Percentiles rank a stretch among this genome's conserved stretches.
These are phyloP conservation scores for Paramormyrops hopkinsi DNA, from an alignment of 2,797 vertebrate genomes.

Conservation along the genomic window DNA sequence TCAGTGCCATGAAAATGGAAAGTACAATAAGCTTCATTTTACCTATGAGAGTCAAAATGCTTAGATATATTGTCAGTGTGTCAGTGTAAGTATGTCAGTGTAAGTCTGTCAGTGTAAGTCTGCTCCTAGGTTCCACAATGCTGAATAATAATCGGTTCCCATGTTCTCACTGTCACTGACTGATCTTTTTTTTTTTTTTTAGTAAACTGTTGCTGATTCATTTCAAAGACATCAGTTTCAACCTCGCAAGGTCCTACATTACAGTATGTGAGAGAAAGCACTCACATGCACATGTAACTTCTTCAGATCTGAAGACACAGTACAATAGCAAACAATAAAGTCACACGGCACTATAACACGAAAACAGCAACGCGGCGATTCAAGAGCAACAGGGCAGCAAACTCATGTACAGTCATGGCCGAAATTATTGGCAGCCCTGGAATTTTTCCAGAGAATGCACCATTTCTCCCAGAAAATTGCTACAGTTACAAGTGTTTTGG, in stretches of 20 bases:
- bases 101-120: no score
- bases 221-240: not conserved
- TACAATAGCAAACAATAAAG: not conserved
- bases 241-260: not conserved
- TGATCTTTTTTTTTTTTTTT: not conserved
- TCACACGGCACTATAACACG: not conserved
- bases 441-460: no score
- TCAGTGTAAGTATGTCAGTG: not conserved
- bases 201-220: not conserved
- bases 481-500: no score
- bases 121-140: not conserved
- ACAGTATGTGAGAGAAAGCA: not conserved
- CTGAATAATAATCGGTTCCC: not conserved
- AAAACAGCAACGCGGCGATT: not conserved
- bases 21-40: not conserved
- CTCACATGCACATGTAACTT: not conserved
- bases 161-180: not conserved
- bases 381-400: not conserved
- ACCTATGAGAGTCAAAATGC: not conserved
- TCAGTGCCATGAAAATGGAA: not conserved
- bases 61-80: not conserved
- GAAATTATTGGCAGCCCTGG: no score
- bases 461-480: no score
- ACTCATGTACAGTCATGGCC: not conserved
- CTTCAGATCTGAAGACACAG: not conserved